Conservation (phyloP, 2,113 vertebrate species). For the Mustelus asterias region DNA sequence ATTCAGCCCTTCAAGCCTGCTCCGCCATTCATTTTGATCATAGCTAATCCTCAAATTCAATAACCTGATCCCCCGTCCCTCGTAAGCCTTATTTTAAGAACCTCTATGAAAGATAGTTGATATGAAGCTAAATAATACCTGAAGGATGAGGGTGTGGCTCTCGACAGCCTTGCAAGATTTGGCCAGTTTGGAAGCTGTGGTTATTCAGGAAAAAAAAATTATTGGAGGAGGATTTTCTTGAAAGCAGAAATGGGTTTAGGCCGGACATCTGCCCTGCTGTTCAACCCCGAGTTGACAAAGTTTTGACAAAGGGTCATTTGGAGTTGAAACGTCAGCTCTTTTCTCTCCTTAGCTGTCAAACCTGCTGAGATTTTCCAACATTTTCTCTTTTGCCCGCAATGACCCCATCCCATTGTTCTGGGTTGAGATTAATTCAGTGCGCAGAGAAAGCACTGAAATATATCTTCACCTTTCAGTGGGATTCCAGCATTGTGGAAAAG, state of each 20-base stretch:
- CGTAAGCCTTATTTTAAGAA: not conserved
- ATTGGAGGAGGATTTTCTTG: not conserved
- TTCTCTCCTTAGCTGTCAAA: no score
- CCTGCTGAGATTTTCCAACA: no score
- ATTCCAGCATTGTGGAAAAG: not conserved
- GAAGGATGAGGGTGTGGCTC: not conserved
- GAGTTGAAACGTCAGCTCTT: no score
- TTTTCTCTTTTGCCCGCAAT: no score
- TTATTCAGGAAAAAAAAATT: not conserved
- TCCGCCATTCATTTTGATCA: no score
- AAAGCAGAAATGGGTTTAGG: not conserved
- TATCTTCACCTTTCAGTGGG: not conserved
- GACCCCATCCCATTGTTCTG: not conserved
- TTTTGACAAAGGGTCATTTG: no score
- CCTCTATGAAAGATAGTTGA: not conserved
- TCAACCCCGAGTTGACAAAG: not conserved
- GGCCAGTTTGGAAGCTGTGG: not conserved
- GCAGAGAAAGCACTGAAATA: not conserved
- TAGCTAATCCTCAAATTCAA: no score
- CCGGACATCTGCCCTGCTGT: not conserved
- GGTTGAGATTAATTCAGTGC: not conserved
- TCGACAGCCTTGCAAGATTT: no score
- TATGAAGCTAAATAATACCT: not conserved
- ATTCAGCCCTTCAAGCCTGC: no score
- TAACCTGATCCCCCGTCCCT: no score